These are phyloP conservation scores for Piaya cayana DNA, from an alignment of 2,113 vertebrate genomes.

Conservation along the genomic window DNA sequence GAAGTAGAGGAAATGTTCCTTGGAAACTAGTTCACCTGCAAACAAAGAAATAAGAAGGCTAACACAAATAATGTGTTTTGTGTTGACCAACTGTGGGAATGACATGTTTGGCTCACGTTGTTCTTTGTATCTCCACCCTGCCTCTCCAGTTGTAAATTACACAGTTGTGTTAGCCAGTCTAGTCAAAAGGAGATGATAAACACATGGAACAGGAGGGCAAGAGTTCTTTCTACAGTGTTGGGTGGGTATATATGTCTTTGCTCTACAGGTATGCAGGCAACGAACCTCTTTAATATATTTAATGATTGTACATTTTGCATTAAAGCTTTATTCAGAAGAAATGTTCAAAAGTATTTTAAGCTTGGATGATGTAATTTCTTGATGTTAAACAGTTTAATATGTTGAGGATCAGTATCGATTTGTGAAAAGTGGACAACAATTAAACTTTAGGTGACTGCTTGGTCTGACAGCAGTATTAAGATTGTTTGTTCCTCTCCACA, in stretches of 20 bases:
- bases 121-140: not conserved
- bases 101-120: not conserved
- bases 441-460: not conserved
- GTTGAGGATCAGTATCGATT: not conserved
- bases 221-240: not conserved
- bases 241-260: not conserved
- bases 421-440: not conserved
- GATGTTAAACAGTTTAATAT: not conserved
- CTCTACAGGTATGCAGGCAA: not conserved
- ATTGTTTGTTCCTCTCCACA: not conserved
- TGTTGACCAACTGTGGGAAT: not conserved
- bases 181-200: not conserved
- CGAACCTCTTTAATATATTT: not conserved
- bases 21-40: not conserved
- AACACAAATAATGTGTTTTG: not conserved
- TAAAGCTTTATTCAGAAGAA: not conserved
- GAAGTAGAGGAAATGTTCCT: slow-evolving; percentile 18
- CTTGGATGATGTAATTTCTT: not conserved
- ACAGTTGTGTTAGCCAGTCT: not conserved
- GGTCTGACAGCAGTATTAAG: not conserved
- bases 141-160: not conserved
- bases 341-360: not conserved
- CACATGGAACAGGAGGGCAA: not conserved
- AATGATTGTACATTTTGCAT: not conserved
- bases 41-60: not conserved